These are phyloP conservation scores for Tetraneura akinire DNA, from an alignment of 1,140 invertebrate species.

Conservation along the genomic window DNA sequence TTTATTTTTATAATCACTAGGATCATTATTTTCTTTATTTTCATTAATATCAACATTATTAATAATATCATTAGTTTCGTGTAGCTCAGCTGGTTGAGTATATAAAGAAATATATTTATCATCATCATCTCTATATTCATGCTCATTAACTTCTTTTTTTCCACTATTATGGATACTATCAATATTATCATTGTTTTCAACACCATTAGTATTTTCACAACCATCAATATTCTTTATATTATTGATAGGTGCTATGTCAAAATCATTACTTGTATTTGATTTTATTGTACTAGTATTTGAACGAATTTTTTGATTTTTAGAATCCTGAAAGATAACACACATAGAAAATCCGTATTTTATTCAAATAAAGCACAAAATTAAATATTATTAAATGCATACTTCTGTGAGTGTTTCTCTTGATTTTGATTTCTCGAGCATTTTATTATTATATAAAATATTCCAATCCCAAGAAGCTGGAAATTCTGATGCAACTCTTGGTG, in stretches of 20 bases:
- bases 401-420: background rate
- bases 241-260: background rate
- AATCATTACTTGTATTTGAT: background rate
- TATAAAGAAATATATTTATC: constrained; percentile 15
- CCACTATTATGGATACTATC: background rate
- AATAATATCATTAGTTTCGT: background rate
- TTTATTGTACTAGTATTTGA: background rate
- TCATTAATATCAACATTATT: background rate
- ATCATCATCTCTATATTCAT: background rate
- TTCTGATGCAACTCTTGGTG: constrained; percentile 70
- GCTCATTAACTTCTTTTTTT: background rate
- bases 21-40: constrained; percentile 1
- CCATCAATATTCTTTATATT: background rate
- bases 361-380: too few relatives aligned
- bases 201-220: background rate
- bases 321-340: constrained; percentile 14
- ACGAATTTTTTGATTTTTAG: background rate
- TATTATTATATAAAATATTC: constrained; percentile 56
- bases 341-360: background rate
- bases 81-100: background rate
- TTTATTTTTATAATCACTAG: background rate
- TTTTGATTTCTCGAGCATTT: constrained; percentile 13
- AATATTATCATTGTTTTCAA: background rate
- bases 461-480: constrained; percentile 74
- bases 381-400: too few relatives aligned